Percentiles rank a stretch among this genome's conserved stretches.
Evolutionary conservation across 2,797 vertebrate species (phyloP).

Genomic region (Cercopithecus petaurista): DNA sequence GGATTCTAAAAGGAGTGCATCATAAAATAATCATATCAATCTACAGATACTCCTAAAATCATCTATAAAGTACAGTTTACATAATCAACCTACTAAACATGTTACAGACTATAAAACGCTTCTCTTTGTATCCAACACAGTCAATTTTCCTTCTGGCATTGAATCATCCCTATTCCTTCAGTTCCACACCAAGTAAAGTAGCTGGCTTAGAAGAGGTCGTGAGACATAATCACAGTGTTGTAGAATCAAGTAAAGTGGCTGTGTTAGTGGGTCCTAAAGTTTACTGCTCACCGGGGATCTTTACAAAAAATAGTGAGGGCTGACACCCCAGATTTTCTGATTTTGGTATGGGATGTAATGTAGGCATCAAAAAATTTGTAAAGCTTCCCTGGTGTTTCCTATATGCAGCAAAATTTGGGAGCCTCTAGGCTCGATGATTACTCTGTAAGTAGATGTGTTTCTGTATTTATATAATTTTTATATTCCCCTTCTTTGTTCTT

Average conservation of each 20-base stretch:
- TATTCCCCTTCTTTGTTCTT: neutral
- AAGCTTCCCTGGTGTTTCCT: neutral
- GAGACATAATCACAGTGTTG: neutral
- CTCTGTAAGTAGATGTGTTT: neutral
- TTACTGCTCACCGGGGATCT: neutral
- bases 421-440: neutral
- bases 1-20: neutral
- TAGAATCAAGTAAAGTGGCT: neutral
- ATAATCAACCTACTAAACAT: neutral
- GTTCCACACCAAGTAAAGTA: neutral
- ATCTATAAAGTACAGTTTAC: neutral
- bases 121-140: neutral
- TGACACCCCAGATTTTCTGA: neutral
- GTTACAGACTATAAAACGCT: neutral
- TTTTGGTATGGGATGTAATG: neutral
- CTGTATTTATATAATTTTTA: neutral
- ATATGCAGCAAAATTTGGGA: neutral
- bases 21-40: neutral
- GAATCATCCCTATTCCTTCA: neutral
- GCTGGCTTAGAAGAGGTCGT: neutral
- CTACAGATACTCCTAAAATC: neutral
- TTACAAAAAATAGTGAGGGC: neutral
- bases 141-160: neutral
- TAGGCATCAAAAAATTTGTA: neutral
- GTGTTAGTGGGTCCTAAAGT: neutral